Evolutionary conservation across 2,113 vertebrate genomes (phyloP), one percentile per base, ranked within the genome.

Genomic region (Oryzias melastigma): DNA sequence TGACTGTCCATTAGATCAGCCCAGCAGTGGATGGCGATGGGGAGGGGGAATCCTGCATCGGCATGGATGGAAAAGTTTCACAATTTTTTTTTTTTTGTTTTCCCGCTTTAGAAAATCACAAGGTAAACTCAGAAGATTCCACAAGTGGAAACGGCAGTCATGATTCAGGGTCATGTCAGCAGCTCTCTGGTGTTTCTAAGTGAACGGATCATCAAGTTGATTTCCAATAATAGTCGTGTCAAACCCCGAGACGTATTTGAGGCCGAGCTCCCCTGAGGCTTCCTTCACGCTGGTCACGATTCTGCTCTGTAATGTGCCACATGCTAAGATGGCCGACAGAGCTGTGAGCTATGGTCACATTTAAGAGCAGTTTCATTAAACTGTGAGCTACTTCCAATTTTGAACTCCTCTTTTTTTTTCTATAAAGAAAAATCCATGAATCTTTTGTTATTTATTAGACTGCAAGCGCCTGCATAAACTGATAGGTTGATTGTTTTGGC

Each of bases 41-140:
- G 35, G 35, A 48, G 56, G 62, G 82, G 81, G 81, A 67, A 85
- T 85, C 85, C 86, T 84, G 71, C 35, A 46, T 79, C 72, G 68
- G 56, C 58, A 73, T 19, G 1, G n/a, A 19, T 18, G 4, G 10
- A 35, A 35, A 35, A 35, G 5, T 44, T 44, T 17, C 4, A 2
- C 1, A 14, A 16, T 44, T 44, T 44, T 1, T 17, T 44, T 4
- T 44, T 16, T 44, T 1, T 17, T 44, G 14, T 44, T 16, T 44
- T 16, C 70, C 54, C 54, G 44, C 63, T 52, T 58, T 25, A 19
- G 4, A 49, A 65, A 73, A 71, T 74, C 64, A 52, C 61, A 59
- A 15, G 14, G 40, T 16, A 22, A 12, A 58, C 22, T 43, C 22
- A 18, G 24, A 44, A 35, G 22, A 35, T 50, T 15, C 51, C 67